Base-by-base conservation (phyloP, 2,113 vertebrate species). In the Dasyornis broadbenti region DNA sequence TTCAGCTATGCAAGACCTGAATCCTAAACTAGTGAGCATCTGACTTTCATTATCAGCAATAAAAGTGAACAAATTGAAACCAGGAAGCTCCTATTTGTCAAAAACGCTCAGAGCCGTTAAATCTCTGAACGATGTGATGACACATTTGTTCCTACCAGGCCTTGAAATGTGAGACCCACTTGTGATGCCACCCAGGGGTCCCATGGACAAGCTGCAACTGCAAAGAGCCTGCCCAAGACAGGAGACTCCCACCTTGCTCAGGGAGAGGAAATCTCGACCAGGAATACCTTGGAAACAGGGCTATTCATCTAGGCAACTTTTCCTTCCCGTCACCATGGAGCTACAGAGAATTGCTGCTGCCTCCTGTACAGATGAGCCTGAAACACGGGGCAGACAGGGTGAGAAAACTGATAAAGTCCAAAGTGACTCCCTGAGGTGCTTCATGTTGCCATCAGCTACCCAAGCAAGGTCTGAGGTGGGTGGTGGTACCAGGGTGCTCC, bases 71-170 rank as follows among this genome's bases (percentile, higher is more conserved):
- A 12, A 89, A 96, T 91, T 85, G 91, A 96, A 97, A 97, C 50
- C 68, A 90, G 71, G 89, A 93, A 95, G 65, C 8, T 31, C 81
- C 70, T 82, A 44, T 97, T 97, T 93, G 92, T 98, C 96, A 96
- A 86, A 95, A 94, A 35, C 49, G 47, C 56, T 63, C 65, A 45
- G 92, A 14, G 22, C 63, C 15, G 31, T 96, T 96, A 96, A 97
- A 96, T 59, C 28, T 7, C 82, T 78, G 94, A 97, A 89, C 61
- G 75, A 45, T 78, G 78, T 0, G 13, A 84, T 40, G 72, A 73
- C 81, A 82, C 56, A 57, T 96, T 96, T 92, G 82, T 86, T 97
- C 95, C 83, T 88, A 81, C 88, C 78, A 79, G 64, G 63, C 39
- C 54, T 13, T 52, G 91, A 86, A 86, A 92, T 31, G 89, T 31